Evolutionary conservation across 2,888 invertebrate genomes (phyloP).

Genomic region (Harpalus rufipes): DNA sequence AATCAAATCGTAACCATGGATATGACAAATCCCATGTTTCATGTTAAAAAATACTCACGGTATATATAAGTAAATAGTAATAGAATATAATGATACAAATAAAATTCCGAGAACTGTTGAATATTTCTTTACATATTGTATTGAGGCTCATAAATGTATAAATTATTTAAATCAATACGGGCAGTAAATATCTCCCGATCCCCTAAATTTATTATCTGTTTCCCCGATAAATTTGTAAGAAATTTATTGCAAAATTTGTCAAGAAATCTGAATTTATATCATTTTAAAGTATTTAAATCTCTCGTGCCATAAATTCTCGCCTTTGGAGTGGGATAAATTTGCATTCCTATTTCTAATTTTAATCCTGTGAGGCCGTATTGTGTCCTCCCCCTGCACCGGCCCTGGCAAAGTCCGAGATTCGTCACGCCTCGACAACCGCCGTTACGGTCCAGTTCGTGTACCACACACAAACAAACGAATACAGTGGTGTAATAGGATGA

Average conservation of each 20-base stretch:
- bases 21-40: no score
- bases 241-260: not conserved
- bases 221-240: not conserved
- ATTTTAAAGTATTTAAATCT: not conserved
- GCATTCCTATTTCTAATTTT: not conserved
- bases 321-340: constrained; percentile 5
- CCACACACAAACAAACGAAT: not conserved
- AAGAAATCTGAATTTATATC: not conserved
- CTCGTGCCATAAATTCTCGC: not conserved
- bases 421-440: constrained; percentile 5
- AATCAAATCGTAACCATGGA: no score
- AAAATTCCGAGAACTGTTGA: no score
- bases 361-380: not conserved
- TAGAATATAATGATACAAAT: no score
- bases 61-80: no score
- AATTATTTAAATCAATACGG: not conserved
- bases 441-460: not conserved
- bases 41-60: no score
- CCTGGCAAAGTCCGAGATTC: not conserved
- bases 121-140: no score
- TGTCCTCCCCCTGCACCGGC: not conserved
- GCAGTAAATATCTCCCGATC: not conserved
- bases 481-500: not conserved
- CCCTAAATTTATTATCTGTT: not conserved
- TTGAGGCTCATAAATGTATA: no score